These are phyloP conservation scores for Pachypeltis micranthus DNA, from an alignment of 1,140 invertebrate species.

Conservation along the genomic window DNA sequence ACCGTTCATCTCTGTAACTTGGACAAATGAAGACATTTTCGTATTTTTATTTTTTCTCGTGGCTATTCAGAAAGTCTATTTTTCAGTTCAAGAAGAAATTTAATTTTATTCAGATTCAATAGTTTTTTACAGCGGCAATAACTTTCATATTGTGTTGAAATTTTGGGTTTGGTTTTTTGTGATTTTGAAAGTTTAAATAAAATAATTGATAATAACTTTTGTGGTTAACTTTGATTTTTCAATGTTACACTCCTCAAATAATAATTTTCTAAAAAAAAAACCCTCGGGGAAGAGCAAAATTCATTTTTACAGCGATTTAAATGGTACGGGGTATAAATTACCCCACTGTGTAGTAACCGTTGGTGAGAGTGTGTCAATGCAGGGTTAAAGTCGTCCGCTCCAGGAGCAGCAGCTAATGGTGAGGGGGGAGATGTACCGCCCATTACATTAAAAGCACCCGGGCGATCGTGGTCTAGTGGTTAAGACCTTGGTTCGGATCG, in stretches of 20 bases:
- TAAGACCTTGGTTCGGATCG: no score
- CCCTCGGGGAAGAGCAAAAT: background rate
- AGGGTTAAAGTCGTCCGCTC: slow-evolving; percentile 9
- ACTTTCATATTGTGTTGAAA: background rate
- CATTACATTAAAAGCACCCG: no score
- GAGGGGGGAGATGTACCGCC: no score
- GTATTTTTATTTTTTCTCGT: background rate
- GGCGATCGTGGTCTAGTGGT: no score
- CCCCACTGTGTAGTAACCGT: slow-evolving; percentile 1
- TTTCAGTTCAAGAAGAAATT: background rate
- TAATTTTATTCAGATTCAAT: background rate
- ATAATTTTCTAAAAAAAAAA: background rate
- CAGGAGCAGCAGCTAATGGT: no score
- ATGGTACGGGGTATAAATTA: background rate
- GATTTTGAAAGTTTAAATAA: background rate
- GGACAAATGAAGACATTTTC: background rate
- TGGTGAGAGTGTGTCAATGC: slow-evolving; percentile 9
- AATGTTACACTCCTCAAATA: background rate
- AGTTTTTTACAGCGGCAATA: background rate
- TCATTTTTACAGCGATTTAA: background rate
- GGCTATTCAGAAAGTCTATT: background rate
- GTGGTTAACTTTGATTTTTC: background rate
- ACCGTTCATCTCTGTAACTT: background rate
- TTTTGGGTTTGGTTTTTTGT: background rate
- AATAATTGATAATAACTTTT: background rate